Evolutionary conservation across 2,888 invertebrate species (phyloP).

Genomic region (Mythimna impura): DNA sequence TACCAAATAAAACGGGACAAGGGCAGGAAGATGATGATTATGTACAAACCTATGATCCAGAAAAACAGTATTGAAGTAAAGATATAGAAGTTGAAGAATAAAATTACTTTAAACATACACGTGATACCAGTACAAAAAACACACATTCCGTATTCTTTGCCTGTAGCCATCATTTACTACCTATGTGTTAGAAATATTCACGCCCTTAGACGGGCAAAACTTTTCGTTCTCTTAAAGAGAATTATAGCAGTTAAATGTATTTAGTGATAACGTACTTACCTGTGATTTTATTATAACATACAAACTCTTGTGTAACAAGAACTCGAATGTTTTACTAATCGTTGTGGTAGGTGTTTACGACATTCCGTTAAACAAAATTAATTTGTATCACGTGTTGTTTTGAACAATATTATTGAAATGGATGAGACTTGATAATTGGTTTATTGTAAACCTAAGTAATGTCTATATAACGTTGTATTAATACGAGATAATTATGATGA

Average conservation of each 20-base stretch:
- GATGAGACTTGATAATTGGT: conserved; percentile 73
- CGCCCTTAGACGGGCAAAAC: conserved; percentile 29
- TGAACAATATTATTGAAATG: conserved; percentile 66
- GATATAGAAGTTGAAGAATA: too few species aligned
- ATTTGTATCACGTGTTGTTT: conserved; percentile 62
- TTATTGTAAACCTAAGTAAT: conserved; percentile 60
- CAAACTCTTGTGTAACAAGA: conserved; percentile 88
- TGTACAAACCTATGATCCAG: too few species aligned
- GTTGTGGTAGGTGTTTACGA: conserved; percentile 70
- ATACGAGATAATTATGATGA: conserved; percentile 62
- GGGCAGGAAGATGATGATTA: too few species aligned
- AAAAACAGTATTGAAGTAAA: too few species aligned
- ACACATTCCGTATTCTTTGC: too few species aligned
- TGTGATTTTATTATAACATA: conserved; percentile 86
- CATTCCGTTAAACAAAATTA: conserved; percentile 60
- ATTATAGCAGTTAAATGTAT: conserved; percentile 70
- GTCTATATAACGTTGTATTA: conserved; percentile 60
- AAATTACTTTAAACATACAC: too few species aligned
- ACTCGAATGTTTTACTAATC: conserved; percentile 62
- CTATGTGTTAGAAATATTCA: conserved; percentile 39
- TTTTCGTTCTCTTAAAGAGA: conserved; percentile 74
- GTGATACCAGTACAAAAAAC: too few species aligned
- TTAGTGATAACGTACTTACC: conserved; percentile 86
- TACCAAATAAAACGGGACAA: too few species aligned
- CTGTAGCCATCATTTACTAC: background rate